phyloP scores from a whole-genome alignment of 2,113 vertebrate species.

The Pelobates fuscus region DNA sequence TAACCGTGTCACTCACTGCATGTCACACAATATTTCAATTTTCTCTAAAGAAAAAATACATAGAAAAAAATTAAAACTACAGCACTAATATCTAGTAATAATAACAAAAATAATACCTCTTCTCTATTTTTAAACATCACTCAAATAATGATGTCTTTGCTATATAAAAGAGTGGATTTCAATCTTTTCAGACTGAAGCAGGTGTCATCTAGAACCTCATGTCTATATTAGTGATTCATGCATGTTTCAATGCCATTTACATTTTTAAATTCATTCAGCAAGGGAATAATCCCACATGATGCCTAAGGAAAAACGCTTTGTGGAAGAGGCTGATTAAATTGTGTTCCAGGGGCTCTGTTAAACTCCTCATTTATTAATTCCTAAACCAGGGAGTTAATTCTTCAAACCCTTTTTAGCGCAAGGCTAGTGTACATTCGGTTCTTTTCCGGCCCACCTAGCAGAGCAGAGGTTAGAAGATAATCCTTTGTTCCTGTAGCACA shows the following conservation, averaged over 20 bases:
- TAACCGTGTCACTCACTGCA: constrained; percentile 44
- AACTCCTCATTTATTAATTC: constrained; percentile 43
- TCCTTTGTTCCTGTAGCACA: neutral
- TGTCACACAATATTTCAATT: too few relatives aligned
- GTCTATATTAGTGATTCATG: constrained; percentile 46
- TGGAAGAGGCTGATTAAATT: constrained; percentile 42
- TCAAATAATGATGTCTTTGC: neutral
- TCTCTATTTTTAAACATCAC: neutral
- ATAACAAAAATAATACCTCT: neutral
- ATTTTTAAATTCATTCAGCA: constrained; percentile 49
- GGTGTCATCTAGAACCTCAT: constrained; percentile 34
- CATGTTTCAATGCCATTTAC: constrained; percentile 35
- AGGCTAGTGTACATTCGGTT: neutral
- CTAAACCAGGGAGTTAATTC: constrained; percentile 42
- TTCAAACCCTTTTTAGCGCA: constrained; percentile 9
- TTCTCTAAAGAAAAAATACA: too few relatives aligned
- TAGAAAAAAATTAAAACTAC: neutral
- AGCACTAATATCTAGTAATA: too few relatives aligned
- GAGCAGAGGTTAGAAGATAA: neutral
- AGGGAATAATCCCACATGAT: constrained; percentile 41
- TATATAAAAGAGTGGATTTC: constrained; percentile 4
- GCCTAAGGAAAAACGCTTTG: constrained; percentile 32
- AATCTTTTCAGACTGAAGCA: constrained; percentile 8
- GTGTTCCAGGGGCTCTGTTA: constrained; percentile 16
- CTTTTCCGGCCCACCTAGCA: neutral